Conservation (phyloP, 1,140 invertebrate species). For the Laupala kohalensis region DNA sequence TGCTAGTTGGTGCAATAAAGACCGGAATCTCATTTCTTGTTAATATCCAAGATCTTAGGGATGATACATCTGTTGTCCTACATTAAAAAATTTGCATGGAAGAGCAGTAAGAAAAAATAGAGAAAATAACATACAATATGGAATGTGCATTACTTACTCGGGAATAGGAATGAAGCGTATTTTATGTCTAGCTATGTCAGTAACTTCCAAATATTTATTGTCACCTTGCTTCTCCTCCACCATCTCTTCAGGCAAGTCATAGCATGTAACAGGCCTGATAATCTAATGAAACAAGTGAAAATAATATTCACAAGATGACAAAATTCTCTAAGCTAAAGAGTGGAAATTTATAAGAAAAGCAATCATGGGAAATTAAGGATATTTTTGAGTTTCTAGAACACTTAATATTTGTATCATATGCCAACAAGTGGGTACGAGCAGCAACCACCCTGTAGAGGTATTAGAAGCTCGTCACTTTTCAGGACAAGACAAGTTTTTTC, state of each 20-base stretch:
- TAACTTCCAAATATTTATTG: conserved; percentile 42
- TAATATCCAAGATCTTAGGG: conserved; percentile 20
- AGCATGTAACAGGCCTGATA: conserved; percentile 27
- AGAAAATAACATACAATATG: not conserved
- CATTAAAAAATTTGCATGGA: no score
- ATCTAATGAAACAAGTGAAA: conserved; percentile 15
- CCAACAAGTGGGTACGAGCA: no score
- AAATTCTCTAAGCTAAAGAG: not conserved
- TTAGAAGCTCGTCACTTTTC: no score
- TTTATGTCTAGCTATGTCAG: conserved; percentile 35
- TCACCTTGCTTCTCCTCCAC: conserved; percentile 15
- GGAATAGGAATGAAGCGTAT: conserved; percentile 47
- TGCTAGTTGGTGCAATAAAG: conserved; percentile 28
- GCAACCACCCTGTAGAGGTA: no score
- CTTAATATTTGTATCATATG: no score
- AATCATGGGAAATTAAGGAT: no score
- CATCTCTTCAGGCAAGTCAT: not conserved
- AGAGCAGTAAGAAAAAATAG: not conserved
- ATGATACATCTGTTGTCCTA: conserved; percentile 13
- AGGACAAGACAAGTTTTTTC: no score
- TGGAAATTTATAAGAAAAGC: no score
- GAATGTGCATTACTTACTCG: conserved; percentile 26
- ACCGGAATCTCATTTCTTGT: conserved; percentile 23
- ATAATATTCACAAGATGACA: not conserved
- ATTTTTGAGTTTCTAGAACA: no score